These are phyloP conservation scores for Zophobas atratus DNA, from an alignment of 1,140 invertebrate genomes.

Conservation along the genomic window DNA sequence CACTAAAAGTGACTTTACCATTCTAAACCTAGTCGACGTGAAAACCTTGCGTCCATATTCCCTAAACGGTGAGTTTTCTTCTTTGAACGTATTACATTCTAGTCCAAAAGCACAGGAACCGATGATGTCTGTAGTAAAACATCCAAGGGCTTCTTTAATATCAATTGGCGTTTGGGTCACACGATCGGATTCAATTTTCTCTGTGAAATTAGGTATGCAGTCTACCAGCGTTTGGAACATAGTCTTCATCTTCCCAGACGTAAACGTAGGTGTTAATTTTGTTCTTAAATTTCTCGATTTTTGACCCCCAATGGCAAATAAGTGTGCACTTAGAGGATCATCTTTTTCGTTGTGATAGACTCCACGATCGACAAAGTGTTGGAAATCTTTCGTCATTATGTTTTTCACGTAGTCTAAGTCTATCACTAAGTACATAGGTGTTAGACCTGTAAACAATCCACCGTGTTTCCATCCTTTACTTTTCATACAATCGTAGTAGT, in stretches of 20 bases:
- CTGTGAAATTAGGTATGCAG: constrained; percentile 12
- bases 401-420: constrained; percentile 69
- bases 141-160: constrained; percentile 66
- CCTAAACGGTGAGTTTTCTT: constrained; percentile 65
- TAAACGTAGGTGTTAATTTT: constrained; percentile 70
- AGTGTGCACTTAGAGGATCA: constrained; percentile 70
- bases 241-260: constrained; percentile 68
- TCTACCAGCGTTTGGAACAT: constrained; percentile 66
- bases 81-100: constrained; percentile 64
- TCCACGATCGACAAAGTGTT: constrained; percentile 65
- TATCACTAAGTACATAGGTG: constrained; percentile 66
- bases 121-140: constrained; percentile 70
- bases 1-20: constrained; percentile 19
- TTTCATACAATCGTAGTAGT: constrained; percentile 26
- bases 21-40: background rate
- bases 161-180: constrained; percentile 66
- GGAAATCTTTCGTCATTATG: constrained; percentile 70
- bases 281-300: constrained; percentile 68
- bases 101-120: constrained; percentile 68
- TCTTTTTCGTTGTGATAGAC: constrained; percentile 68
- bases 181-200: constrained; percentile 34
- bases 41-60: constrained; percentile 45
- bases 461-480: constrained; percentile 42
- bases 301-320: constrained; percentile 54
- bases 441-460: constrained; percentile 60